Conservation (phyloP, 2,113 vertebrate species). For the Ophthalmolycus amberensis region DNA sequence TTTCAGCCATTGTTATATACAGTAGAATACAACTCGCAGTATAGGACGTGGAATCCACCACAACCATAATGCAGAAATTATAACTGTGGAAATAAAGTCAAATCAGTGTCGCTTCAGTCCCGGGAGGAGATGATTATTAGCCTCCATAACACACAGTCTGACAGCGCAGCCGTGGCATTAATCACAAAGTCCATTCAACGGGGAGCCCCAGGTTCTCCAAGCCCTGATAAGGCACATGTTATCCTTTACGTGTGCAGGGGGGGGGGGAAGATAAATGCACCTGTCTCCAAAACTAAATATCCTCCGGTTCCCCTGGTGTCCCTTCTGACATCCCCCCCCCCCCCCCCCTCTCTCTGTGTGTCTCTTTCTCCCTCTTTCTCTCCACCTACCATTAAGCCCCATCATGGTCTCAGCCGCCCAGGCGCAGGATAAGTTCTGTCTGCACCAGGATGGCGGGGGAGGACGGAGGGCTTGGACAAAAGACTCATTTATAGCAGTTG, state of each 20-base stretch:
- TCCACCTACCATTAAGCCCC: slow-evolving; percentile 73
- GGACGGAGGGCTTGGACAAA: slow-evolving; percentile 68
- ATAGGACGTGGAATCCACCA: slow-evolving; percentile 26
- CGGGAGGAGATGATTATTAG: slow-evolving; percentile 72
- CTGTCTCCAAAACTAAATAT: slow-evolving; percentile 87
- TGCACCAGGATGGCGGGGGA: slow-evolving; percentile 73
- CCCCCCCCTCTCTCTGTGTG: neutral
- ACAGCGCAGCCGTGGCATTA: slow-evolving; percentile 77
- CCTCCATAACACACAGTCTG: slow-evolving; percentile 55
- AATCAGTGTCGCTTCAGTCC: slow-evolving; percentile 65
- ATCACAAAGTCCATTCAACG: slow-evolving; percentile 79
- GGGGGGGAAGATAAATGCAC: slow-evolving; percentile 83
- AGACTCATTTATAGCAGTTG: slow-evolving; percentile 82
- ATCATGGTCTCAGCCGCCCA: slow-evolving; percentile 72
- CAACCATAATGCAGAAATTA: slow-evolving; percentile 52
- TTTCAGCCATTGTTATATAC: slow-evolving; percentile 5
- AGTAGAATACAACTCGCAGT: slow-evolving; percentile 11
- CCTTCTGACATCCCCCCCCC: slow-evolving; percentile 27
- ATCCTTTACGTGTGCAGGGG: slow-evolving; percentile 78
- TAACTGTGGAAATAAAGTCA: slow-evolving; percentile 60
- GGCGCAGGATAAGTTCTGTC: slow-evolving; percentile 80
- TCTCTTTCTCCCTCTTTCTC: slow-evolving; percentile 39
- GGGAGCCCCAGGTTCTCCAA: slow-evolving; percentile 57
- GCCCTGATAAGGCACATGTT: slow-evolving; percentile 71
- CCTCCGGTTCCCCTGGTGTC: slow-evolving; percentile 70